Base-by-base conservation (phyloP, 1,140 invertebrate genomes). In the Magallana gigas region DNA sequence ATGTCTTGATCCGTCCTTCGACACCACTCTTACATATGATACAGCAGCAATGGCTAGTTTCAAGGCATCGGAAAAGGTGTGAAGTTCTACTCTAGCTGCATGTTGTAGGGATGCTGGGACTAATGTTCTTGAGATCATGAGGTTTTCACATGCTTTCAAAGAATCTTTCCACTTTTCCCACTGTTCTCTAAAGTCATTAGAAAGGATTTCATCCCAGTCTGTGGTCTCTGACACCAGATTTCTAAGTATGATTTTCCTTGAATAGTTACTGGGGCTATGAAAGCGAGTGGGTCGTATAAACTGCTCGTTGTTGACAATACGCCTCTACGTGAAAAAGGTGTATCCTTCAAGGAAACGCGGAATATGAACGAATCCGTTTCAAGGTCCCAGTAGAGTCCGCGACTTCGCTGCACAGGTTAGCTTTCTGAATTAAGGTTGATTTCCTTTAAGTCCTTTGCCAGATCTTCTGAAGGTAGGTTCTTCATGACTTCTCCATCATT, bases 271-370 rank as follows among this genome's bases (percentile, higher is more conserved):
- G 90, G 87, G 9, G 91, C 84, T 8, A 91, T 48, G 36, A 91
- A 91, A 68, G 90, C 91, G 12, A 91, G 12, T 1, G 90, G 90
- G 48, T 92, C 90, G 80, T 82, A 92, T n/a, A 91, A 71, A 36
- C 83, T 87, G 12, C 87, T 87, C 14, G 91, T 23, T 9, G 68
- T 88, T 11, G 90, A 89, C 8, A 91, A 58, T n/a, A 92, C 68
- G 14, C 90, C 88, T 82, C 89, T 56, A 8, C 90, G 60, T 62
- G 71, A 84, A 12, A n/a, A n/a, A n/a, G n/a, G n/a, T n/a, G n/a
- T n/a, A n/a, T n/a, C n/a, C n/a, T n/a, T n/a, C n/a, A n/a, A 36
- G 5, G 85, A 83, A 36, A 90, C 58, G 11, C 56, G 60, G 23
- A 90, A 88, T 6, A 36, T 82, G 56, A 89, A 89, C 5, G 86